Base-by-base conservation (phyloP, 2,888 invertebrate genomes). In the Apocheima hispidaria region DNA sequence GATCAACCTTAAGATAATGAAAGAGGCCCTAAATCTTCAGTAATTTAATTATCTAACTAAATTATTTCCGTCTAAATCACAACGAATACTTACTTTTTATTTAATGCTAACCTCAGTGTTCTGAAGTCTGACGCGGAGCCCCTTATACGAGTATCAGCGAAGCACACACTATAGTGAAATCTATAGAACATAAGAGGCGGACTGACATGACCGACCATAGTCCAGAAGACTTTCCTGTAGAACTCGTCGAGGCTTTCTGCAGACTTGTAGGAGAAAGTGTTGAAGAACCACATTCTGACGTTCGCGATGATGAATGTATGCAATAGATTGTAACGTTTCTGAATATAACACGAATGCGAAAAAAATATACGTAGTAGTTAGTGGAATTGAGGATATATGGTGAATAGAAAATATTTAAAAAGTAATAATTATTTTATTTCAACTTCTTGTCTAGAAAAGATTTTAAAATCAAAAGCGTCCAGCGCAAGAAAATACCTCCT, bases 81-180 rank as follows among this genome's bases (percentile, higher is more conserved):
- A n/a, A n/a, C n/a, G n/a, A n/a, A n/a, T n/a, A n/a, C n/a, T n/a
- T n/a, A n/a, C n/a, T 23, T 26, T 26, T 2, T 16, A 9, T 14
- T 44, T n/a, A n/a, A n/a, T n/a, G n/a, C n/a, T n/a, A n/a, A n/a
- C n/a, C n/a, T n/a, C n/a, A 44, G 28, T 44, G 44, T 44, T 44
- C 44, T 10, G 44, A 44, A 41, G n/a, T 21, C 41, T 20, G 41
- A 96, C 0, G 96, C 96, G 21, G 95, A 94, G 75, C 95, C 95
- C 96, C 96, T 96, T 71, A 96, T 96, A n/a, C n/a, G n/a, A n/a
- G n/a, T n/a, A 81, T 96, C 96, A 10, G 95, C 95, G 46, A 96
- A 93, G 75, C 96, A 96, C 0, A 96, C 96, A n/a, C 96, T 95
- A 0, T 96, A 95, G 77, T 96, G 96, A 79, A 96, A 96, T 62